phyloP scores from a whole-genome alignment of 2,888 invertebrate species.

The Hydropsyche betteni region DNA sequence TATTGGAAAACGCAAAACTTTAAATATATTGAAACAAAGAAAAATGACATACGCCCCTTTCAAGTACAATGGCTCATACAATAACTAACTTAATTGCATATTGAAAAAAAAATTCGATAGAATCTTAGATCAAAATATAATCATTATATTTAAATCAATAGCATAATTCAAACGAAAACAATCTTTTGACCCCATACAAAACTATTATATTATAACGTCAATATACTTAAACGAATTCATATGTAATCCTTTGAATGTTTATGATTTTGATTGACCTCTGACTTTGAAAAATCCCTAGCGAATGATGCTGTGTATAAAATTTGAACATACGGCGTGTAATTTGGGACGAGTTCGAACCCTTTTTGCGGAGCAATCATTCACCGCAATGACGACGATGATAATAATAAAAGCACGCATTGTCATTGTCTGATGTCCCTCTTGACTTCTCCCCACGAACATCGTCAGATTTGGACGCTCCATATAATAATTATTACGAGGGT shows the following conservation, averaged over 20 bases:
- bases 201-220: too few relatives aligned
- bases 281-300: neutral
- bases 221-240: too few relatives aligned
- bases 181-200: too few relatives aligned
- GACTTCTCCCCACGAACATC: constrained; percentile 7
- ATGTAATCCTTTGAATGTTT: constrained; percentile 10
- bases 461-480: neutral
- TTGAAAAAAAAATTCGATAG: too few relatives aligned
- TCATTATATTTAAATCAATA: too few relatives aligned
- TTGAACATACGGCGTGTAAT: constrained; percentile 46
- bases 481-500: neutral
- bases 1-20: too few relatives aligned
- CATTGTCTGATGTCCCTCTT: constrained; percentile 11
- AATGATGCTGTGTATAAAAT: neutral
- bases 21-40: too few relatives aligned
- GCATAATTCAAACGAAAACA: too few relatives aligned
- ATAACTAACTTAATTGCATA: too few relatives aligned
- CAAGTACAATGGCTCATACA: too few relatives aligned
- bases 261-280: constrained; percentile 28
- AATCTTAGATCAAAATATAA: too few relatives aligned
- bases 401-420: constrained; percentile 10
- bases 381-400: constrained; percentile 24
- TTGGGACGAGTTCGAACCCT: constrained; percentile 44
- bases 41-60: too few relatives aligned
- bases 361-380: constrained; percentile 43